Evolutionary conservation across 2,113 vertebrate genomes (phyloP), one percentile per base, ranked within the genome.

Genomic region (Hyla sarda): DNA sequence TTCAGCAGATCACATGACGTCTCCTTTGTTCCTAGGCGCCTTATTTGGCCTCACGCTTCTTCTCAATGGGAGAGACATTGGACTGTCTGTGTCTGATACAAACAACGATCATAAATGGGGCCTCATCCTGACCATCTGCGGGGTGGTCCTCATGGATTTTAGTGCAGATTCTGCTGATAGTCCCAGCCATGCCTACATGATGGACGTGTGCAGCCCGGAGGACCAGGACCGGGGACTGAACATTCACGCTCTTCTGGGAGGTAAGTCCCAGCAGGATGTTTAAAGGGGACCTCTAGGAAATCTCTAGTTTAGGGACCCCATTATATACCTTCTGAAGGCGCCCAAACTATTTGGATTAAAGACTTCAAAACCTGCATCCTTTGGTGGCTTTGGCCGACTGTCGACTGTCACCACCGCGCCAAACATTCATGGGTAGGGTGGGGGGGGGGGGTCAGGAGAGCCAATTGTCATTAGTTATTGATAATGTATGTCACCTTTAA

Each of bases 121-220:
- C 0, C 97, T 99, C 34, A 84, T 97, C 56, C 93, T 99, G 82
- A 99, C 98, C 0, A 89, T 99, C 87, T 98, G 98, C 0, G 98
- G 98, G 0, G 98, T 99, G 87, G 97, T 98, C 69, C 93, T 99
- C 80, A 98, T 98, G 98, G 98, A 99, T 92, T 98, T 99, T 92
- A 99, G 97, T 0, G 98, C 98, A 0, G 98, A 99, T 92, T 99
- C 98, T 0, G 97, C 98, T 0, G 98, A 99, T 89, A 99, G 96
- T 89, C 98, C 98, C 8, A 99, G 97, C 87, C 98, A 99, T 0
- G 98, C 98, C 32, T 99, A 99, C 92, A 99, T 99, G 98, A 99
- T 99, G 98, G 98, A 99, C 2, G 97, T 99, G 6, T 99, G 98
- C 88, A 92, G 96, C 88, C 97, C 98, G 0, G 95, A 93, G 30